A percentile compares a stretch with the other conserved stretches of the same genome.
Conservation (phyloP, 2,797 vertebrate genomes). For the Phaenicophaeus curvirostris region DNA sequence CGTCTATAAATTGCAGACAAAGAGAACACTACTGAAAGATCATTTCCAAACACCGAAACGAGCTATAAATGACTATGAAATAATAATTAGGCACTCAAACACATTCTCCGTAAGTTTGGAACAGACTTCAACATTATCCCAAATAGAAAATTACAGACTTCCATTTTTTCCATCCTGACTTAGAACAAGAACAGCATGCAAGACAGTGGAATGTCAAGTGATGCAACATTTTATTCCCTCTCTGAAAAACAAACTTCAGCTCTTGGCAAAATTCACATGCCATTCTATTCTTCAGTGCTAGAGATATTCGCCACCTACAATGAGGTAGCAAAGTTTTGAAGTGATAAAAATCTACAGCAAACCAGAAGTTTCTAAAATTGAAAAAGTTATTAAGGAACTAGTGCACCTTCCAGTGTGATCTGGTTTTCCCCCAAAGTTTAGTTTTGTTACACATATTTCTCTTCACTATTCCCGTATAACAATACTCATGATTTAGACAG, state of each 20-base stretch:
- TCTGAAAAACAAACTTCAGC: conserved; percentile 14
- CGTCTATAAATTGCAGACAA: conserved; percentile 79
- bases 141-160: conserved; percentile 35
- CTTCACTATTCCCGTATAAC: neutral
- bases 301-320: neutral
- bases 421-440: neutral
- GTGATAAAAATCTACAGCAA: neutral
- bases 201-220: conserved; percentile 50
- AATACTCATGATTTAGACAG: neutral
- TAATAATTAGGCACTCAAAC: conserved; percentile 30
- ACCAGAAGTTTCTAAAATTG: neutral
- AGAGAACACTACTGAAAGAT: conserved; percentile 37
- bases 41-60: neutral
- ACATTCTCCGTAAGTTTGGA: conserved; percentile 36
- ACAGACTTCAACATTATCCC: conserved; percentile 45
- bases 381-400: neutral
- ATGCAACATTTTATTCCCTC: conserved; percentile 19
- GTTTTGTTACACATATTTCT: neutral
- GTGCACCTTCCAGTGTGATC: neutral
- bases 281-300: conserved; percentile 1
- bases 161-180: neutral
- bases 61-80: neutral
- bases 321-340: neutral
- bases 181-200: conserved; percentile 68
- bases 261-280: conserved; percentile 50